phyloP scores from a whole-genome alignment of 2,113 vertebrate genomes.

The Tor tambroides region DNA sequence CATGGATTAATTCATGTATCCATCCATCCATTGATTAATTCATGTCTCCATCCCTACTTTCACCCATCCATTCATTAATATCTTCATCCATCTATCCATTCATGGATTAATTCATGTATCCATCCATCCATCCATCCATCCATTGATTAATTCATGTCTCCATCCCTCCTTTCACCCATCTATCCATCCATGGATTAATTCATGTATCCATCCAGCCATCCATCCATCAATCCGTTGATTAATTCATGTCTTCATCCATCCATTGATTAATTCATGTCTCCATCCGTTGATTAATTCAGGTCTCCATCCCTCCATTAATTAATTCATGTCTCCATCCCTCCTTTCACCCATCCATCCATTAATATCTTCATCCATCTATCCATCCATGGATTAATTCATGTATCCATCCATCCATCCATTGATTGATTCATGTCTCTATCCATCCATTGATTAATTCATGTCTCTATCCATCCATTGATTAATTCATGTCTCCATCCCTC shows the following conservation, averaged over 20 bases:
- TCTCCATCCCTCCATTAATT: background rate
- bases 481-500: too few relatives aligned
- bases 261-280: background rate
- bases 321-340: too few relatives aligned
- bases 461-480: background rate
- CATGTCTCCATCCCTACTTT: too few relatives aligned
- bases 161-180: too few relatives aligned
- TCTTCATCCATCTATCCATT: background rate
- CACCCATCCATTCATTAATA: too few relatives aligned
- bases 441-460: background rate
- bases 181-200: too few relatives aligned
- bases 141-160: too few relatives aligned
- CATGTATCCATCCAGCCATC: too few relatives aligned
- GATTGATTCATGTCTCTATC: background rate
- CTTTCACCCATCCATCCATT: background rate
- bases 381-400: background rate
- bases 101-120: too few relatives aligned
- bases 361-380: background rate
- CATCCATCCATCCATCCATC: too few relatives aligned
- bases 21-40: too few relatives aligned
- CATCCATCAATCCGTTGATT: too few relatives aligned
- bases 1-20: background rate
- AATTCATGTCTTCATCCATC: background rate
- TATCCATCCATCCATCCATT: constrained; percentile 7
- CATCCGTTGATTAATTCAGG: background rate